Evolutionary conservation across 2,113 vertebrate genomes (phyloP).

Genomic region (Aspiorhynchus laticeps): DNA sequence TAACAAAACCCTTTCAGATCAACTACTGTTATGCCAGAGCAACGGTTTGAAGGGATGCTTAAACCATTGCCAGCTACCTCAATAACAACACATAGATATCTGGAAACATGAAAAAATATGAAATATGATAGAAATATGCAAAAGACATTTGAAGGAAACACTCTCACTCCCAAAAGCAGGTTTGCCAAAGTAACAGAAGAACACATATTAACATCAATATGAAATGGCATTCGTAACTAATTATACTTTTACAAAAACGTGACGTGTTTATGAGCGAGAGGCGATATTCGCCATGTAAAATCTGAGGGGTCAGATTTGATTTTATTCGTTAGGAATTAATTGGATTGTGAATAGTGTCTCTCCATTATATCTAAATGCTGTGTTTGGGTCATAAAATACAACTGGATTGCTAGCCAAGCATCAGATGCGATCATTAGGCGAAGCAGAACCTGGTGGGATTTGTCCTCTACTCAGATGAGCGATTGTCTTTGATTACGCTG

Average conservation of each 20-base stretch:
- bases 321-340: not conserved
- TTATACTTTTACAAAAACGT: not conserved
- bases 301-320: not conserved
- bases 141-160: no score
- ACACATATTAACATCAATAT: not conserved
- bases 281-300: not conserved
- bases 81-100: no score
- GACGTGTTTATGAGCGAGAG: not conserved
- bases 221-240: not conserved
- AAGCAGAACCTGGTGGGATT: constrained; percentile 44
- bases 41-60: no score
- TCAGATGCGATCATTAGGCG: constrained; percentile 49
- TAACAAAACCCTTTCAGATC: no score
- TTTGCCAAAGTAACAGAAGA: not conserved
- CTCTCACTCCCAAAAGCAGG: no score
- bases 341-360: not conserved
- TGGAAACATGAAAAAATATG: no score
- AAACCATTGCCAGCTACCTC: no score
- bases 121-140: no score
- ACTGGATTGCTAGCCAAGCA: constrained; percentile 27
- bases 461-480: constrained; percentile 26
- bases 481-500: constrained; percentile 50
- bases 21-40: no score
- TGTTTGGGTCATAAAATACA: constrained; percentile 41
- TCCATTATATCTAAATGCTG: not conserved